Conservation (phyloP, 2,797 vertebrate genomes). For the Hephaestus fuliginosus region DNA sequence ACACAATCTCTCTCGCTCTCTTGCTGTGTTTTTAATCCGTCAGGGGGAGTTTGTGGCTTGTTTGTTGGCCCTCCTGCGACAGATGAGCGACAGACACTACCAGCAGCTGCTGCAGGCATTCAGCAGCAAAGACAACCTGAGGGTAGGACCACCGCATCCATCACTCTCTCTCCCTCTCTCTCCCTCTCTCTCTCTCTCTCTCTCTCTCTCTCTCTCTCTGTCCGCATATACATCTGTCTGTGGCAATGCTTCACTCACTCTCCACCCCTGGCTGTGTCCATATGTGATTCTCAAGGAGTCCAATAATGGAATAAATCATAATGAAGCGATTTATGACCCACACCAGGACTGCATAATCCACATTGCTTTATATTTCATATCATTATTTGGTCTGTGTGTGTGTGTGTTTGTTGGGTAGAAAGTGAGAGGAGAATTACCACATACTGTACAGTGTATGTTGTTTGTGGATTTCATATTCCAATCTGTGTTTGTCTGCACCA, state of each 20-base stretch:
- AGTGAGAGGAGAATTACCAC: neutral
- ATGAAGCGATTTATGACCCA: neutral
- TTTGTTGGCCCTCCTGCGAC: conserved; percentile 93
- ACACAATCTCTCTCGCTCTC: neutral
- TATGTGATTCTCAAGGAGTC: neutral
- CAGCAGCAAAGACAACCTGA: conserved; percentile 93
- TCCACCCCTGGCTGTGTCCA: neutral
- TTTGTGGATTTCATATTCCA: neutral
- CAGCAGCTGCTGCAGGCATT: conserved; percentile 96
- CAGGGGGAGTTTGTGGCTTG: conserved; percentile 98
- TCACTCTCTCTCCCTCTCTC: neutral
- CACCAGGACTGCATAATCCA: neutral
- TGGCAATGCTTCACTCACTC: neutral
- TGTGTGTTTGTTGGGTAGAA: neutral
- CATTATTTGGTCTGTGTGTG: neutral
- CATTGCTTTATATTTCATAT: neutral
- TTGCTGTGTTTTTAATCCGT: conserved; percentile 17
- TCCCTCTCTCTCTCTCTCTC: too few relatives aligned
- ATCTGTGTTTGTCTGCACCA: conserved; percentile 1
- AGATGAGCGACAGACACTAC: conserved; percentile 98
- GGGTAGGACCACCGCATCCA: conserved; percentile 85
- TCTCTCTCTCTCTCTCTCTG: neutral
- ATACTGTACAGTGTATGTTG: neutral
- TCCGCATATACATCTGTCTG: neutral
- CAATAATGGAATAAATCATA: neutral